These are phyloP conservation scores for Halichoeres trimaculatus DNA, from an alignment of 2,113 vertebrate genomes.

Conservation along the genomic window DNA sequence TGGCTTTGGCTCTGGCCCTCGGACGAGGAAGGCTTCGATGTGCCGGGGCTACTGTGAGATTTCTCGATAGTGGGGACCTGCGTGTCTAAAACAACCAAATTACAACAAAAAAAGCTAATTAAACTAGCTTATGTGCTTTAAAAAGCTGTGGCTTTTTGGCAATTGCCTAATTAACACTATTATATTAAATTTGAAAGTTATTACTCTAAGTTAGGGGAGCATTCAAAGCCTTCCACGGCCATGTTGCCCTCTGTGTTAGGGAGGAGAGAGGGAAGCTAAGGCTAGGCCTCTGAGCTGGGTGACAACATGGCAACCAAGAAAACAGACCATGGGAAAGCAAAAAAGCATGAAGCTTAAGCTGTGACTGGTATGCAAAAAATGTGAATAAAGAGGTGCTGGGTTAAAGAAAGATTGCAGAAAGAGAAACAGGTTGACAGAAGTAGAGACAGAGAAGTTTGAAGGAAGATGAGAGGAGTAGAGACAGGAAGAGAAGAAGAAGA, in stretches of 20 bases:
- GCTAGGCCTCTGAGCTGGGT: conserved; percentile 61
- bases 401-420: conserved; percentile 20
- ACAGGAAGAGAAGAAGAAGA: not conserved
- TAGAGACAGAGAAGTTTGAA: not conserved
- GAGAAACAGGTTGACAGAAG: conserved; percentile 39
- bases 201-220: conserved; percentile 28
- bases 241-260: conserved; percentile 50
- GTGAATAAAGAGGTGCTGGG: conserved; percentile 25
- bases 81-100: conserved; percentile 91
- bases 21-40: conserved; percentile 94
- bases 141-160: not conserved
- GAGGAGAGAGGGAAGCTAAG: conserved; percentile 58
- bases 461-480: conserved; percentile 11
- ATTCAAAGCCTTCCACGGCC: conserved; percentile 79
- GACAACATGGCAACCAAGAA: conserved; percentile 70
- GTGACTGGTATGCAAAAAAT: conserved; percentile 56
- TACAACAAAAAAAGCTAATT: conserved; percentile 61
- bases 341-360: conserved; percentile 79
- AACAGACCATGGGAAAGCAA: conserved; percentile 75
- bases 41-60: conserved; percentile 97
- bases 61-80: conserved; percentile 97
- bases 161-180: conserved; percentile 9
- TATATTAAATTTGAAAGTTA: conserved; percentile 39
- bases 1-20: conserved; percentile 88
- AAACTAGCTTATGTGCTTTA: conserved; percentile 4